phyloP scores from a whole-genome alignment of 1,140 invertebrate species.

The Drosophila athabasca region DNA sequence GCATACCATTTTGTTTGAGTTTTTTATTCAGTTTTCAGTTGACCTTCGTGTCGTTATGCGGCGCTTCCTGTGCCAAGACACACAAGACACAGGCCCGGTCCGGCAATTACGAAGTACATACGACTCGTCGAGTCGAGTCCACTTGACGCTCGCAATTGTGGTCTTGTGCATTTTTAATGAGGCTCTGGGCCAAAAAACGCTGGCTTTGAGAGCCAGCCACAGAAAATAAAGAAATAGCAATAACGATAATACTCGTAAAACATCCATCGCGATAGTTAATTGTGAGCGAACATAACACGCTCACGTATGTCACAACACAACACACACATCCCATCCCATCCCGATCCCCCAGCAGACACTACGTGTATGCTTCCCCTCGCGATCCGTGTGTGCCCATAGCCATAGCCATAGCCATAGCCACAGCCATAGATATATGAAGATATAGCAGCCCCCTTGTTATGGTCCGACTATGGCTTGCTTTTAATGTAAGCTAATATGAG shows the following conservation, averaged over 20 bases:
- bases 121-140: too few relatives aligned
- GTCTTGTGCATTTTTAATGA: conserved; percentile 49
- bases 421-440: not conserved
- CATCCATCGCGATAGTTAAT: conserved; percentile 44
- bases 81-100: conserved; percentile 4
- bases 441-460: conserved; percentile 2
- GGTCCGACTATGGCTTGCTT: conserved; percentile 14
- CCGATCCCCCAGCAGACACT: too few relatives aligned
- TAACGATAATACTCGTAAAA: conserved; percentile 30
- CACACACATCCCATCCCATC: too few relatives aligned
- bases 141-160: conserved; percentile 37
- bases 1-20: conserved; percentile 12
- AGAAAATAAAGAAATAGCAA: not conserved
- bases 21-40: conserved; percentile 2
- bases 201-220: too few relatives aligned
- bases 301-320: conserved; percentile 40
- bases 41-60: conserved; percentile 24
- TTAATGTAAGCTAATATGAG: conserved; percentile 47
- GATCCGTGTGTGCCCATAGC: not conserved
- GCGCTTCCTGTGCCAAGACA: conserved; percentile 39
- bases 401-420: too few relatives aligned
- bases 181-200: not conserved
- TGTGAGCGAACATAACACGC: conserved; percentile 30
- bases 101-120: too few relatives aligned
- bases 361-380: too few relatives aligned